Evolutionary conservation across 2,888 invertebrate genomes (phyloP), one percentile per base, ranked within the genome.

Genomic region (Amphipoea lucens): DNA sequence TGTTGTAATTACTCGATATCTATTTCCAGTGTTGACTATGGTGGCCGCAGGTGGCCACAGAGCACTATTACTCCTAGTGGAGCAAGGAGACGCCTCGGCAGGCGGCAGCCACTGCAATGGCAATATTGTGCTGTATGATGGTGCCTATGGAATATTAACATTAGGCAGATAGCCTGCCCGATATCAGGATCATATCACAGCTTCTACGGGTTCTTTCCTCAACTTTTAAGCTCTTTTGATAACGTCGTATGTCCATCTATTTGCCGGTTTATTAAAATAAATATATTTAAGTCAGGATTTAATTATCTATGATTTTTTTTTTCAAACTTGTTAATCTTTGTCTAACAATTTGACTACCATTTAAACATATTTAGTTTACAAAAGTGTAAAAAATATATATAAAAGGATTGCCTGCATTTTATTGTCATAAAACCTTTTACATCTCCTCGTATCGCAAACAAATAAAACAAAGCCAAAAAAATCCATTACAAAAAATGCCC

Each of bases 1-100:
- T 82, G 72, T 82, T 82, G 72, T 82, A 72, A 70, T 48, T 66
- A 12, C 1, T 36, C 1, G 1, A 40, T 40, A 74, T 20, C 1
- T 1, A 9, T 45, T 1, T 5, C 4, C 9, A 6, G n/a, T 20
- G 4, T 36, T n/a, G 14, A 23, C 4, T 42, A 14, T 48, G 23
- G 2, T 70, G 9, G 3, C 9, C 36, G 14, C 14, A 14, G 51
- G 1, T 70, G 9, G 3, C 9, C 36, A 23, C 14, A 14, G 51
- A 36, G 9, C 9, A 70, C 9, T 48, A 48, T 14, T 48, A 14
- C 14, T 14, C 4, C 48, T 48, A 48, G 4, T 4, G 14, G 14
- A 14, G 48, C 48, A 48, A 48, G 7, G 7, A 29, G 11, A 60
- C 3, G 2, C 11, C 3, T 71, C 6, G 0, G n/a, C 12, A 17